A percentile compares a stretch with the other conserved stretches of the same genome.
Evolutionary conservation across 2,797 vertebrate species (phyloP).

Genomic region (Girardinus metallicus): DNA sequence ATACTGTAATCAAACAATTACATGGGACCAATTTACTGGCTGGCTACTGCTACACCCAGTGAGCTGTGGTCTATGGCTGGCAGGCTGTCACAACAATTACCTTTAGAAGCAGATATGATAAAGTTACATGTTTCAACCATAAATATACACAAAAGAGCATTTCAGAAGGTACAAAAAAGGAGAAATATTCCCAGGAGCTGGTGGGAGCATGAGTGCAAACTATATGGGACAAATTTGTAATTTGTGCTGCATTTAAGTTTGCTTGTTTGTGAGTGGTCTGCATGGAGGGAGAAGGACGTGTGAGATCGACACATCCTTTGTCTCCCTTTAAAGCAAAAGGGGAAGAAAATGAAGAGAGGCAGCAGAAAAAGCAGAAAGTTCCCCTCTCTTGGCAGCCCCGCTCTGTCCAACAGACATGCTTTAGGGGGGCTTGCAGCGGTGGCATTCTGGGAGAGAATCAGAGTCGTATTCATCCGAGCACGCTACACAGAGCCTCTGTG

Average conservation of each 20-base stretch:
- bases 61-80: slow-evolving; percentile 37
- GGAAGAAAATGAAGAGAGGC: slow-evolving; percentile 33
- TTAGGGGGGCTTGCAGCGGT: slow-evolving; percentile 65
- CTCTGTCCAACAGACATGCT: slow-evolving; percentile 60
- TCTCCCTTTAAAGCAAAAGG: slow-evolving; percentile 43
- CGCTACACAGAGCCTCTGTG: slow-evolving; percentile 71
- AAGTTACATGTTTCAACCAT: slow-evolving; percentile 61
- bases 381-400: slow-evolving; percentile 55
- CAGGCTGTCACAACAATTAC: slow-evolving; percentile 53
- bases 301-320: slow-evolving; percentile 51
- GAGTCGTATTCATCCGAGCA: slow-evolving; percentile 71
- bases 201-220: slow-evolving; percentile 13
- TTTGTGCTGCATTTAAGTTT: slow-evolving; percentile 13
- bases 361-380: slow-evolving; percentile 52
- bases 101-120: slow-evolving; percentile 61
- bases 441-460: slow-evolving; percentile 69
- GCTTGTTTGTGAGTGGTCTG: slow-evolving; percentile 19
- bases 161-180: slow-evolving; percentile 34
- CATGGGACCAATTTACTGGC: slow-evolving; percentile 58
- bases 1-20: slow-evolving; percentile 75
- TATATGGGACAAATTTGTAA: slow-evolving; percentile 24
- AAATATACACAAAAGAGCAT: slow-evolving; percentile 39
- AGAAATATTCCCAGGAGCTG: slow-evolving; percentile 30
- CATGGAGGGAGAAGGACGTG: slow-evolving; percentile 16
- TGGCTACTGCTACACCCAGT: slow-evolving; percentile 64